Evolutionary conservation across 2,888 invertebrate species (phyloP), one percentile per base, ranked within the genome.

Genomic region (Drosophila multiciliata): DNA sequence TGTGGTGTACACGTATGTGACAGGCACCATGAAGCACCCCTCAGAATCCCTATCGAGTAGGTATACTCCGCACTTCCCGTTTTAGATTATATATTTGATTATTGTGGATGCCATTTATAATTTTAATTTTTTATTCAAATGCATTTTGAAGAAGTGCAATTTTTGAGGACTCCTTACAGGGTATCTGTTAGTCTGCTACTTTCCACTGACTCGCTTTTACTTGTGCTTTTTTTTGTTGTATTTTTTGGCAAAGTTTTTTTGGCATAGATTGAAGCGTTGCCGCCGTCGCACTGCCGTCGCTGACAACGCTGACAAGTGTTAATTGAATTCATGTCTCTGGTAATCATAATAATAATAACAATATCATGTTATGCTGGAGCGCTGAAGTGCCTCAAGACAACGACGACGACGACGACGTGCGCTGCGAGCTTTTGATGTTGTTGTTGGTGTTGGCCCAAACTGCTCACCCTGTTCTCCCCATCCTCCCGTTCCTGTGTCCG

Each of bases 251-350:
- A 33, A 48, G 35, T 59, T 35, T 62, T 67, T 77, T 81, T 77
- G 81, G 75, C 82, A 74, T 82, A 80, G 79, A 82, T 78, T 72
- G 75, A 82, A 82, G 79, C 73, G 65, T 65, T 77, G 68, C 66
- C 53, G 75, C 49, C 42, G 64, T n/a, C 61, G 70, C n/a, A 57
- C 53, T 58, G 68, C 61, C 65, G 80, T 69, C 69, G 76, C 85
- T 89, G 90, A 87, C 87, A 87, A 75, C 81, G 66, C 91, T 91
- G 92, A 90, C 92, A 91, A 91, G 91, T 91, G 91, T 91, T 91
- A 91, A 91, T 91, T 91, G 91, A 91, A 91, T 91, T 92, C 92
- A 92, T 91, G 92, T 91, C 91, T 89, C 91, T 80, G 90, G 90
- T 91, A 91, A 92, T 92, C 91, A 91, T 91, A 91, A 92, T 92